Percentiles rank a stretch among this genome's conserved stretches.
Conservation (phyloP, 2,113 vertebrate genomes). For the Mustela lutreola region DNA sequence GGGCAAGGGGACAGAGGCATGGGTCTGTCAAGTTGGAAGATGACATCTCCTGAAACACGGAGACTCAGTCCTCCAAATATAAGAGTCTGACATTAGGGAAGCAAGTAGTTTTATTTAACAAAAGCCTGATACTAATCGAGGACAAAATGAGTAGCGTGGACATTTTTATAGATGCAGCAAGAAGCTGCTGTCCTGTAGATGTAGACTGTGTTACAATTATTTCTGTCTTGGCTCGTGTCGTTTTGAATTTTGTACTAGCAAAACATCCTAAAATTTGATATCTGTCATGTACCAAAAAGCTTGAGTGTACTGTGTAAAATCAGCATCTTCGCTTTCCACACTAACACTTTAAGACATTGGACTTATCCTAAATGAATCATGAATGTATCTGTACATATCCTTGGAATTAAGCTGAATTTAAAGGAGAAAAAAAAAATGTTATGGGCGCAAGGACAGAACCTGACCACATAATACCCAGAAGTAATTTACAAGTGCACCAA, state of each 20-base stretch:
- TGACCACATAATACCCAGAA: background rate
- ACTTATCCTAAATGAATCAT: background rate
- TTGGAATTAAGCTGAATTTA: background rate
- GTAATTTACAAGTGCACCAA: conserved; percentile 5
- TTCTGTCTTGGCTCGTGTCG: background rate
- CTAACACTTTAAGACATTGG: background rate
- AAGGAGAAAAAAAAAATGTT: background rate
- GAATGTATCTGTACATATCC: background rate
- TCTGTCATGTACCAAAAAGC: background rate
- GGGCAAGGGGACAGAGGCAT: background rate
- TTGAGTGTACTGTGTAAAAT: background rate
- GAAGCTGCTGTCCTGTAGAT: background rate
- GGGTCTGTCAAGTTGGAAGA: too few relatives aligned
- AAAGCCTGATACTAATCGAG: background rate
- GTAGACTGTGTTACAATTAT: background rate
- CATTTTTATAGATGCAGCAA: background rate
- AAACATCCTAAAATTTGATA: background rate
- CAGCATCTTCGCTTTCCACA: background rate
- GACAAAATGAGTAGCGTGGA: background rate
- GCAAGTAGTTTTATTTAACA: background rate
- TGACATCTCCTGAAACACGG: background rate
- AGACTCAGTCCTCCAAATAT: background rate
- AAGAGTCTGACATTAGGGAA: background rate
- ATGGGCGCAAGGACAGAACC: background rate
- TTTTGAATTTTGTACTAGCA: conserved; percentile 5